Evolutionary conservation across 1,140 invertebrate genomes (phyloP).

Genomic region (Rhopalosiphum padi): DNA sequence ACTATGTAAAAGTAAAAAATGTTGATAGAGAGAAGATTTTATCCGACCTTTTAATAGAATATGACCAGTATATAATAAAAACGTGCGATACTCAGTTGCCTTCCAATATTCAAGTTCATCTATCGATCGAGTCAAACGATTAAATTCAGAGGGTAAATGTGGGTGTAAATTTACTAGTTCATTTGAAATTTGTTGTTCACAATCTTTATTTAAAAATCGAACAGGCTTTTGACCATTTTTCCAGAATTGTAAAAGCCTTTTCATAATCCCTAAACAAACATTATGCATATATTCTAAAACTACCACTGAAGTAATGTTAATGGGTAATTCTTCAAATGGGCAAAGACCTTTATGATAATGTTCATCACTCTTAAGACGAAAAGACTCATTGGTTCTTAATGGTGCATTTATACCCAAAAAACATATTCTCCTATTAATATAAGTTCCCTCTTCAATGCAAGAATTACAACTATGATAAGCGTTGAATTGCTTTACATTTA

Average conservation of each 20-base stretch:
- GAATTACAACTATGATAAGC: slow-evolving; percentile 19
- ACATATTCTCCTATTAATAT: background rate
- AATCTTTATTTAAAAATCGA: background rate
- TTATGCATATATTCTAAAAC: slow-evolving; percentile 38
- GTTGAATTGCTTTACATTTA: background rate
- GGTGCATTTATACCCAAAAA: background rate
- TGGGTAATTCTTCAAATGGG: background rate
- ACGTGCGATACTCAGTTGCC: background rate
- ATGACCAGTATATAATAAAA: too few relatives aligned
- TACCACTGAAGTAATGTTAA: background rate
- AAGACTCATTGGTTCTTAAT: background rate
- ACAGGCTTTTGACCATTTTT: background rate
- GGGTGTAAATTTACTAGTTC: background rate
- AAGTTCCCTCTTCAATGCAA: background rate
- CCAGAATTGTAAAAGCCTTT: background rate
- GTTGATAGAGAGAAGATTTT: too few relatives aligned
- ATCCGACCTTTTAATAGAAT: too few relatives aligned
- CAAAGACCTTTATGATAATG: slow-evolving; percentile 27
- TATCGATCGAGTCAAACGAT: background rate
- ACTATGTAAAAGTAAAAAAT: too few relatives aligned
- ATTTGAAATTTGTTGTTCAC: background rate
- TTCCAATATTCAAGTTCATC: slow-evolving; percentile 24
- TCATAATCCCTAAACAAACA: background rate
- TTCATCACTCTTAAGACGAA: background rate
- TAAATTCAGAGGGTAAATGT: background rate